phyloP scores from a whole-genome alignment of 2,113 vertebrate genomes.

The Esox niger region DNA sequence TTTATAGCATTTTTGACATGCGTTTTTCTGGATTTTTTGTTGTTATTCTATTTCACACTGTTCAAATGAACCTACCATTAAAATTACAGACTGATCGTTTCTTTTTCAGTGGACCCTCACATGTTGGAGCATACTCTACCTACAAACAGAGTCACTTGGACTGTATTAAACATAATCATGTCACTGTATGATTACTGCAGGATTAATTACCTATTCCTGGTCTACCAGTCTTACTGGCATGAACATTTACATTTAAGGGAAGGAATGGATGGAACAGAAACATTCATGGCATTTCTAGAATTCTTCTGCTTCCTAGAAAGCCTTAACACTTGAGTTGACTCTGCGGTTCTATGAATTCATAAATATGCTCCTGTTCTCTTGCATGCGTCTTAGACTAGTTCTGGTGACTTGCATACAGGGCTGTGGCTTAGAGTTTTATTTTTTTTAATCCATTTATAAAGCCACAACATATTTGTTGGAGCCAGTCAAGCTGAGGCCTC shows the following conservation, averaged over 20 bases:
- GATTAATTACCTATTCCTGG: no score
- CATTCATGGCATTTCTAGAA: constrained; percentile 12
- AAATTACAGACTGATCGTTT: no score
- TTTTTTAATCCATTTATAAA: background rate
- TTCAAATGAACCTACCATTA: no score
- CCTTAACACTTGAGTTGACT: background rate
- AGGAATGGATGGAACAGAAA: background rate
- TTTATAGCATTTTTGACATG: no score
- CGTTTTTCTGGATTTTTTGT: no score
- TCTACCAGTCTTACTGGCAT: no score
- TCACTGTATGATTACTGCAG: no score
- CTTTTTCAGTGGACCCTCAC: no score
- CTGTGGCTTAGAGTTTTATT: background rate
- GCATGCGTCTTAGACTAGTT: constrained; percentile 11
- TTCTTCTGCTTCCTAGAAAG: constrained; percentile 1
- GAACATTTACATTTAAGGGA: background rate
- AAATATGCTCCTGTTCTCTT: background rate
- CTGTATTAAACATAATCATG: no score
- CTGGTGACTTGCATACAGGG: background rate
- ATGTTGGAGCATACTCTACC: background rate
- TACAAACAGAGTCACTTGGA: no score
- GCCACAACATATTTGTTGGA: constrained; percentile 16
- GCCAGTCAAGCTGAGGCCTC: constrained; percentile 16
- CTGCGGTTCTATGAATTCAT: constrained; percentile 1
- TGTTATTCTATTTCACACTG: no score